A percentile compares a stretch with the other conserved stretches of the same genome.
Conservation (phyloP, 2,888 invertebrate species). For the Gastrophysa polygoni region DNA sequence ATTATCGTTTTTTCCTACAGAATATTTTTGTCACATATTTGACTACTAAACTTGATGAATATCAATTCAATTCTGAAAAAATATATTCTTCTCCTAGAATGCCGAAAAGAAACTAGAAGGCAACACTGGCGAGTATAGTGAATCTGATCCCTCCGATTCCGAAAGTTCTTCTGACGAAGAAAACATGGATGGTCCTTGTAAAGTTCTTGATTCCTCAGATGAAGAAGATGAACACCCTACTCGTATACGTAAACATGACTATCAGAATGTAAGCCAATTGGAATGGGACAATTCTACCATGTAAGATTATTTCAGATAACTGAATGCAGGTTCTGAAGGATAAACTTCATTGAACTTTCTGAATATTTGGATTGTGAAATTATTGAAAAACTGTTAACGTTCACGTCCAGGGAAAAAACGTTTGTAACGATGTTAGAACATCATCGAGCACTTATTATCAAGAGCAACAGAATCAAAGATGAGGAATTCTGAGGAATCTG, state of each 20-base stretch:
- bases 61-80: too few relatives aligned
- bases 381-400: too few relatives aligned
- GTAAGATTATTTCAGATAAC: slow-evolving; percentile 55
- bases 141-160: slow-evolving; percentile 55
- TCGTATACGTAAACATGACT: slow-evolving; percentile 62
- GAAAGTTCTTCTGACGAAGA: slow-evolving; percentile 56
- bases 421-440: too few relatives aligned
- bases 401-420: too few relatives aligned
- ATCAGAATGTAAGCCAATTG: slow-evolving; percentile 76
- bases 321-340: slow-evolving; percentile 5
- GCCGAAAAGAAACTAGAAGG: slow-evolving; percentile 55
- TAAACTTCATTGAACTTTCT: too few relatives aligned
- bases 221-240: slow-evolving; percentile 58
- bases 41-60: too few relatives aligned
- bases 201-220: slow-evolving; percentile 64
- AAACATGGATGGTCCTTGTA: slow-evolving; percentile 56
- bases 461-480: not conserved
- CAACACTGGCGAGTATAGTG: slow-evolving; percentile 49
- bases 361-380: too few relatives aligned
- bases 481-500: not conserved
- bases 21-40: too few relatives aligned
- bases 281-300: slow-evolving; percentile 83
- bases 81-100: slow-evolving; percentile 41
- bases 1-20: too few relatives aligned
- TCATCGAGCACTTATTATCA: not conserved